Conservation (phyloP, 2,113 vertebrate genomes). For the Tenebrosternarchus preto region DNA sequence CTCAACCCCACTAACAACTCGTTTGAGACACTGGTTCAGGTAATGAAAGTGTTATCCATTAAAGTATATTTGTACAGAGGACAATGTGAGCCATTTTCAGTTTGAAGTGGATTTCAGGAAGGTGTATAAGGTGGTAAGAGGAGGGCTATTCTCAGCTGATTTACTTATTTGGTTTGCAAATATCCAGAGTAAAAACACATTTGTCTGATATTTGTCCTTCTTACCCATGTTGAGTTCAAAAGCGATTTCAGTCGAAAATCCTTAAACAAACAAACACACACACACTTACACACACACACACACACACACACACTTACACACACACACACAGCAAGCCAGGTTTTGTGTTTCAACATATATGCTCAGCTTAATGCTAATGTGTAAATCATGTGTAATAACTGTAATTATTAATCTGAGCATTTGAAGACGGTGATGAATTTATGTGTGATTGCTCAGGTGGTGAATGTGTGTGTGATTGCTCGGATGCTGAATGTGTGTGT, state of each 20-base stretch:
- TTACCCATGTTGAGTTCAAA: background rate
- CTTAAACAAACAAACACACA: background rate
- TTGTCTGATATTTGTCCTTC: background rate
- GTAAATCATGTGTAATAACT: too few relatives aligned
- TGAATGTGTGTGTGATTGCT: background rate
- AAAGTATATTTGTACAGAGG: background rate
- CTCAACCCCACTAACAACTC: background rate
- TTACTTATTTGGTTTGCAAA: background rate
- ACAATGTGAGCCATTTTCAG: background rate
- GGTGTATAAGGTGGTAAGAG: too few relatives aligned
- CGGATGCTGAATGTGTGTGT: background rate
- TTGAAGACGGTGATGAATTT: background rate
- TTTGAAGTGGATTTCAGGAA: background rate
- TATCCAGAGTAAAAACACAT: background rate
- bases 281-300: conserved; percentile 13
- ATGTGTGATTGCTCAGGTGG: too few relatives aligned
- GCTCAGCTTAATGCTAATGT: too few relatives aligned
- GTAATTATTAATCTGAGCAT: too few relatives aligned
- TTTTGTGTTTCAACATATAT: too few relatives aligned
- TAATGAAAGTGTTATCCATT: background rate
- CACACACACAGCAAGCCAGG: background rate
- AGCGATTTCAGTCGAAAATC: background rate
- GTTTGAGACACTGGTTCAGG: background rate
- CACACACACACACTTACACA: conserved; percentile 7
- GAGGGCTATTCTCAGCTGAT: background rate